Evolutionary conservation across 2,888 invertebrate genomes (phyloP), one percentile per base, ranked within the genome.

Genomic region (Megaustenia siamemsis): DNA sequence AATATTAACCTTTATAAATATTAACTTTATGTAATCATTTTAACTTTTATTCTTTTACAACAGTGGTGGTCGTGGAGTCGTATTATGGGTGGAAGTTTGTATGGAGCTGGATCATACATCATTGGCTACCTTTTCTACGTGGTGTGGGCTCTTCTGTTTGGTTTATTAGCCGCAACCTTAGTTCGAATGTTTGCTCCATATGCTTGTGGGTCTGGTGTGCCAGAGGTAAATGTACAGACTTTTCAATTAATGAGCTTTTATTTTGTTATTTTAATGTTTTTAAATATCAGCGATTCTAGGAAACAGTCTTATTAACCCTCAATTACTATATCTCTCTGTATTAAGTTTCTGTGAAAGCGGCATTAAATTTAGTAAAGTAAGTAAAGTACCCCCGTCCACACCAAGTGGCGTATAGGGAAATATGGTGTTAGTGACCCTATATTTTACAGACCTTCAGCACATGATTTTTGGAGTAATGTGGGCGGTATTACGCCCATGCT

Each of bases 161-260:
- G 98, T n/a, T 96, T 97, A 0, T 95, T 99, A 12, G 98, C 98
- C 66, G 99, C 98, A 21, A 97, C 97, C 21, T 95, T 99, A 87
- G 99, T 99, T 77, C 95, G 98, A 89, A 98, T 99, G 96, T 99
- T 99, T 95, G 99, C 99, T 0, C 99, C 99, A 0, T 99, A 99
- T 93, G 99, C 99, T 0, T 99, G 99, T 94, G 99, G 99, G 24
- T 99, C 99, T 82, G 99, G 99, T 96, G 97, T 98, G 91, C 97
- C 98, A 63, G 97, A 97, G 95, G 96, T 96, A 94, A 93, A 93
- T 40, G 8, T 8, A 69, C 40, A 69, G 1, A 32, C 35, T n/a
- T 40, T 43, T 38, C 1, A 3, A 63, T 21, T 63, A 3, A 12
- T 53, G 35, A 12, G 38, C 4, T 49, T 38, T 35, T 53, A 3